phyloP scores from a whole-genome alignment of 2,888 invertebrate genomes.

The Dryobotodes eremita region DNA sequence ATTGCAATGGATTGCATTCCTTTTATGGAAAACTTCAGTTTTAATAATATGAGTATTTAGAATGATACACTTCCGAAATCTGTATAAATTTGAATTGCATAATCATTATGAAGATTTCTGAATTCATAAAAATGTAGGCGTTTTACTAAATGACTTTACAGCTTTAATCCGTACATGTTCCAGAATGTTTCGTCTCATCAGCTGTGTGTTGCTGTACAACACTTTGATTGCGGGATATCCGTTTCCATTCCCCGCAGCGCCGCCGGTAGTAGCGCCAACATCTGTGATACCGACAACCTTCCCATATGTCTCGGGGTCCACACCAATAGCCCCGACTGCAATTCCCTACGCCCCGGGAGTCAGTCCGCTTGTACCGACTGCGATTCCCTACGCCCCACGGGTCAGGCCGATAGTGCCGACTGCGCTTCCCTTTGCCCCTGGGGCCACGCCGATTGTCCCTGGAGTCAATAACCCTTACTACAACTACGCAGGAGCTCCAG shows the following conservation, averaged over 20 bases:
- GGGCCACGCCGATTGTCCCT: slow-evolving; percentile 56
- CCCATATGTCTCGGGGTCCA: slow-evolving; percentile 30
- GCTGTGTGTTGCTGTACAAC: slow-evolving; percentile 68
- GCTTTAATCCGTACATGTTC: slow-evolving; percentile 35
- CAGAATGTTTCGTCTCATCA: slow-evolving; percentile 70
- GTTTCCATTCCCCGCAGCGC: slow-evolving; percentile 60
- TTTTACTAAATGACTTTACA: background rate
- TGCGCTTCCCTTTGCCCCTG: slow-evolving; percentile 65
- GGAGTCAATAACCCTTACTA: slow-evolving; percentile 80
- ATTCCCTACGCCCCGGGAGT: slow-evolving; percentile 65
- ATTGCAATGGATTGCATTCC: background rate
- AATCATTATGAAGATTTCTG: background rate
- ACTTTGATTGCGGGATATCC: slow-evolving; percentile 57
- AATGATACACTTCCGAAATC: background rate
- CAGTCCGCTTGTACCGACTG: background rate
- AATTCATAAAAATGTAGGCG: background rate
- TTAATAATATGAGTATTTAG: background rate
- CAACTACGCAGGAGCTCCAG: slow-evolving; percentile 72
- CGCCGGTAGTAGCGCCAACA: slow-evolving; percentile 54
- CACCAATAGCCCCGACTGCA: slow-evolving; percentile 50
- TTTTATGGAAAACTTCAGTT: background rate
- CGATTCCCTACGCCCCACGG: slow-evolving; percentile 11
- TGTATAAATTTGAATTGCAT: background rate
- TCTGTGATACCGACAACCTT: slow-evolving; percentile 60
- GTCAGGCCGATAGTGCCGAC: slow-evolving; percentile 47